Conservation (phyloP, 2,113 vertebrate genomes). For the Lepus europaeus region DNA sequence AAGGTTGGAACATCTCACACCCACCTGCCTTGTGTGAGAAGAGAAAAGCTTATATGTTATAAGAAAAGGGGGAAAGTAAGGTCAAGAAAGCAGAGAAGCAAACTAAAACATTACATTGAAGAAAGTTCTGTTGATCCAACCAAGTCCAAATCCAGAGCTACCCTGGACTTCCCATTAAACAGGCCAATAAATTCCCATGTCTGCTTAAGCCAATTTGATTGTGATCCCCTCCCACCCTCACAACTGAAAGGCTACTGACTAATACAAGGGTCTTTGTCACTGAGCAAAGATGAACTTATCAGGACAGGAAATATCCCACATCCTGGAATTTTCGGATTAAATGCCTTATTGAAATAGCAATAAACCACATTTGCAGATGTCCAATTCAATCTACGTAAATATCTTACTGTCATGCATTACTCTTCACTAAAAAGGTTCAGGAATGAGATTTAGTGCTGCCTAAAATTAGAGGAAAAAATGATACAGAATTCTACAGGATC, state of each 20-base stretch:
- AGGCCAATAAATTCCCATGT: neutral
- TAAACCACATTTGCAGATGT: conserved; percentile 38
- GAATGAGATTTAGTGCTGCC: conserved; percentile 14
- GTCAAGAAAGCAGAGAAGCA: conserved; percentile 6
- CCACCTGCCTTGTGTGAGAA: neutral
- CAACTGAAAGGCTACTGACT: neutral
- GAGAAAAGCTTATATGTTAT: neutral
- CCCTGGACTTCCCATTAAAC: conserved; percentile 23
- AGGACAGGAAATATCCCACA: conserved; percentile 22
- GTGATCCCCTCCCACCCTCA: neutral
- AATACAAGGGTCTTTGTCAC: neutral
- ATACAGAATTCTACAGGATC: conserved; percentile 5
- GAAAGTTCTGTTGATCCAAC: neutral
- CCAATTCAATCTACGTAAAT: conserved; percentile 4
- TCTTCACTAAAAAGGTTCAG: conserved; percentile 14
- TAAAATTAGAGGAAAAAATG: conserved; percentile 9
- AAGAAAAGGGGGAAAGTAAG: neutral
- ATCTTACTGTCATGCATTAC: conserved; percentile 5
- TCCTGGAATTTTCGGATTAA: conserved; percentile 53
- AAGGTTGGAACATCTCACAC: neutral
- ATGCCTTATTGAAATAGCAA: conserved; percentile 49
- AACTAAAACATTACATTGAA: conserved; percentile 9
- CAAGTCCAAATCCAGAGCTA: neutral
- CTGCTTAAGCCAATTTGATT: conserved; percentile 1
- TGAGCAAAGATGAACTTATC: neutral